These are phyloP conservation scores for Eilema caniola DNA, from an alignment of 2,888 invertebrate species.

Conservation along the genomic window DNA sequence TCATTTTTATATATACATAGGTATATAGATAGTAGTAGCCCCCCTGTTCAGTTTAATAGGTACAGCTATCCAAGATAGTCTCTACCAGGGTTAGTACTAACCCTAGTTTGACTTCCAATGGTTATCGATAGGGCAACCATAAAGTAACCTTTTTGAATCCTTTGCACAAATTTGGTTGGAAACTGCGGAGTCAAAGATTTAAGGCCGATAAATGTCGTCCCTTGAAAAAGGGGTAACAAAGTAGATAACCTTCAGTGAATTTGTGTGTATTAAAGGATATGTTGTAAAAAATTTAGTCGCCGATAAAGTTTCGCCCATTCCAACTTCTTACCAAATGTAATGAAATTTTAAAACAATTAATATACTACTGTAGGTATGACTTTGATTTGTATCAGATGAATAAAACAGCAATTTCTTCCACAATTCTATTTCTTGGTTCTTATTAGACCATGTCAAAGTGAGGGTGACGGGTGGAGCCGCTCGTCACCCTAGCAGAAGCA, in stretches of 20 bases:
- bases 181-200: constrained; percentile 36
- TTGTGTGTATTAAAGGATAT: constrained; percentile 28
- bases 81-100: constrained; percentile 37
- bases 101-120: constrained; percentile 35
- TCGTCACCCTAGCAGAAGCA: too few species aligned
- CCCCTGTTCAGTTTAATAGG: constrained; percentile 17
- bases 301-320: background rate
- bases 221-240: constrained; percentile 35
- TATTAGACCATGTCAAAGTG: too few species aligned
- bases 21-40: background rate
- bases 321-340: too few species aligned
- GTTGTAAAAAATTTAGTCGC: background rate
- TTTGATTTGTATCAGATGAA: too few species aligned
- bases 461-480: too few species aligned
- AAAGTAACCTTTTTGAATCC: constrained; percentile 39
- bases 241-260: constrained; percentile 24
- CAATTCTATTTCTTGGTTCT: too few species aligned
- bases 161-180: constrained; percentile 36
- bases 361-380: too few species aligned
- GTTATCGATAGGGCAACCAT: constrained; percentile 56
- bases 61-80: constrained; percentile 25
- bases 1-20: too few species aligned
- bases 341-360: too few species aligned
- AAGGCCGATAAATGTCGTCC: constrained; percentile 44
- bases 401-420: too few species aligned